Percentiles rank a stretch among this genome's conserved stretches.
These are phyloP conservation scores for Branchinecta lynchi DNA, from an alignment of 1,140 invertebrate species.

Conservation along the genomic window DNA sequence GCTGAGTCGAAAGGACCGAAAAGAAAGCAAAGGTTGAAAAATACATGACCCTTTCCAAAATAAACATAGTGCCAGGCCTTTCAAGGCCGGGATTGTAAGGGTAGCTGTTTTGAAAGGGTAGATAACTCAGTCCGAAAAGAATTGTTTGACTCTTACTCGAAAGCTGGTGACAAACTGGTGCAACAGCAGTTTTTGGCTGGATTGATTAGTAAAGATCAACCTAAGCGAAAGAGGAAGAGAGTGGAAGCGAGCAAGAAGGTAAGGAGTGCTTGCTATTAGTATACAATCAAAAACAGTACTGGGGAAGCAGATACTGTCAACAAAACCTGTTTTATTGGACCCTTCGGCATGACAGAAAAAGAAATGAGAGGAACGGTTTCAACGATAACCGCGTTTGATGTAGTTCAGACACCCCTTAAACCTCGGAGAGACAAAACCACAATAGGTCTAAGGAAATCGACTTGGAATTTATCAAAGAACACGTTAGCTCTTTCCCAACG, in stretches of 20 bases:
- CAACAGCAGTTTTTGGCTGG: constrained; percentile 5
- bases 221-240: background rate
- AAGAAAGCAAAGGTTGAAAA: constrained; percentile 6
- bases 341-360: background rate
- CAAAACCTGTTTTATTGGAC: background rate
- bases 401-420: constrained; percentile 6
- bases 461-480: background rate
- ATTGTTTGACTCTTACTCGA: constrained; percentile 1
- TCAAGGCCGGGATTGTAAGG: background rate
- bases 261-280: background rate
- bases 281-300: background rate
- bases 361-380: constrained; percentile 1
- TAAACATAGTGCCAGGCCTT: too few relatives aligned
- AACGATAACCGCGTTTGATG: constrained; percentile 1
- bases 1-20: constrained; percentile 1
- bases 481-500: background rate
- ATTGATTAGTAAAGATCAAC: background rate
- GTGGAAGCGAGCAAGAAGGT: constrained; percentile 4
- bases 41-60: background rate
- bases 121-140: background rate
- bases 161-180: constrained; percentile 5
- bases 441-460: background rate
- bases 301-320: constrained; percentile 4
- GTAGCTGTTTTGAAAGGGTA: constrained; percentile 6
- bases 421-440: background rate